These are phyloP conservation scores for Leptinotarsa texana DNA, from an alignment of 1,140 invertebrate genomes.

Conservation along the genomic window DNA sequence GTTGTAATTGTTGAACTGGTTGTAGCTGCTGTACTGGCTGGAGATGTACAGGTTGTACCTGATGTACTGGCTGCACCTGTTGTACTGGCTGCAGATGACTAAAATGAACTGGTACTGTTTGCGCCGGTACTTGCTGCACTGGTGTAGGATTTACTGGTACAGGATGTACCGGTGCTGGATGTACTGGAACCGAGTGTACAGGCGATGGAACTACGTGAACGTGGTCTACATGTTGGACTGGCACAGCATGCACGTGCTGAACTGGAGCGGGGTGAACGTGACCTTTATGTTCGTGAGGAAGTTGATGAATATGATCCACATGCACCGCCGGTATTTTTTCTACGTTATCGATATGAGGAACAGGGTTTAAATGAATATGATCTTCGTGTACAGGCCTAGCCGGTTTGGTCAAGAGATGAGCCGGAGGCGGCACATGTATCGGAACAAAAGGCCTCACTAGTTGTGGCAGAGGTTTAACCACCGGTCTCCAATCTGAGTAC, in stretches of 20 bases:
- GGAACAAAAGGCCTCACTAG: slow-evolving; percentile 26
- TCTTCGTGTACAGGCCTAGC: slow-evolving; percentile 34
- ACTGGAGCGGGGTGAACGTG: slow-evolving; percentile 25
- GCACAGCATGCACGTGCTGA: slow-evolving; percentile 4
- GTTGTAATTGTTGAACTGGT: slow-evolving; percentile 21
- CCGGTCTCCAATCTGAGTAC: slow-evolving; percentile 30
- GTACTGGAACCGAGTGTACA: not conserved
- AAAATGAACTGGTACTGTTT: slow-evolving; percentile 28
- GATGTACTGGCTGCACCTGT: slow-evolving; percentile 9
- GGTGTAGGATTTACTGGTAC: not conserved
- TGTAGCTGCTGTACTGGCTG: slow-evolving; percentile 11
- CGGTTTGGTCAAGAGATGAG: slow-evolving; percentile 24
- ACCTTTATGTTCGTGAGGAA: slow-evolving; percentile 29
- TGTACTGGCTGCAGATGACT: slow-evolving; percentile 20
- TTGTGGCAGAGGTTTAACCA: slow-evolving; percentile 7
- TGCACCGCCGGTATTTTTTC: slow-evolving; percentile 31
- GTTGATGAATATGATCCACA: slow-evolving; percentile 34
- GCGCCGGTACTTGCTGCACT: slow-evolving; percentile 18
- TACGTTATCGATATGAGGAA: slow-evolving; percentile 31
- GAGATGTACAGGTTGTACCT: slow-evolving; percentile 18
- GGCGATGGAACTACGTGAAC: slow-evolving; percentile 21
- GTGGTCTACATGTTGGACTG: slow-evolving; percentile 32
- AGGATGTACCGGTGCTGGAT: slow-evolving; percentile 10
- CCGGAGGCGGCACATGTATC: slow-evolving; percentile 25
- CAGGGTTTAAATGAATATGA: slow-evolving; percentile 32